These are phyloP conservation scores for Oryzias melastigma DNA, from an alignment of 2,113 vertebrate species.

Conservation along the genomic window DNA sequence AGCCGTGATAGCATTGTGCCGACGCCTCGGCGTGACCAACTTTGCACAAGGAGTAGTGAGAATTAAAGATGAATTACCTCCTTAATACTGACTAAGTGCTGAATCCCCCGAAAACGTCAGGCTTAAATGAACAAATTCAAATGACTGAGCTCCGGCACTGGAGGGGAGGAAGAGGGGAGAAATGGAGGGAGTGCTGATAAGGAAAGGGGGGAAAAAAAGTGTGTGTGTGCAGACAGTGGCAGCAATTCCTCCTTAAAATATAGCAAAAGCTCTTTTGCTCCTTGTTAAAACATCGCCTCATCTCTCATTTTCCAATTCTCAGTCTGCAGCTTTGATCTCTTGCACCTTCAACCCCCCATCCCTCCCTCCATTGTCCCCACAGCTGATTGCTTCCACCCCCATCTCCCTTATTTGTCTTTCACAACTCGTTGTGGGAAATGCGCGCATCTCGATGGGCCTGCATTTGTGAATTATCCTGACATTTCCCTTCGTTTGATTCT, in stretches of 20 bases:
- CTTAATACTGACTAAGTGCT: conserved; percentile 57
- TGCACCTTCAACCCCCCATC: conserved; percentile 27
- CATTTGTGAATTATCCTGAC: neutral
- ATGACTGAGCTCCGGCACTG: conserved; percentile 26
- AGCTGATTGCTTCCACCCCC: conserved; percentile 37
- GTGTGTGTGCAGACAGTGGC: conserved; percentile 4
- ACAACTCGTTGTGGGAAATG: conserved; percentile 23
- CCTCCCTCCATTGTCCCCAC: neutral
- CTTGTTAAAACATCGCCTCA: conserved; percentile 23
- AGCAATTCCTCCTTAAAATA: conserved; percentile 21
- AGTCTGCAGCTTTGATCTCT: conserved; percentile 36
- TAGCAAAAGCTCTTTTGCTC: conserved; percentile 10
- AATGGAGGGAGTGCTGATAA: conserved; percentile 32
- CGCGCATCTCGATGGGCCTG: neutral
- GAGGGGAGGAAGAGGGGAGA: conserved; percentile 3
- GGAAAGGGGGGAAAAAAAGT: conserved; percentile 9
- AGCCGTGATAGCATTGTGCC: conserved; percentile 2
- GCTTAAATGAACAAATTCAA: conserved; percentile 52
- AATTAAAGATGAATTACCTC: conserved; percentile 51
- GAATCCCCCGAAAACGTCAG: conserved; percentile 52
- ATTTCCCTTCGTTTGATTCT: conserved; percentile 1
- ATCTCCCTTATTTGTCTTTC: conserved; percentile 25
- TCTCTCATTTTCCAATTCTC: conserved; percentile 10
- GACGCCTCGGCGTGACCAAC: conserved; percentile 8
- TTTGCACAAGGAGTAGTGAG: conserved; percentile 16